Base-by-base conservation (phyloP, 53 echinoderm and acorn worm species). In the Mesocentrotus franciscanus region DNA sequence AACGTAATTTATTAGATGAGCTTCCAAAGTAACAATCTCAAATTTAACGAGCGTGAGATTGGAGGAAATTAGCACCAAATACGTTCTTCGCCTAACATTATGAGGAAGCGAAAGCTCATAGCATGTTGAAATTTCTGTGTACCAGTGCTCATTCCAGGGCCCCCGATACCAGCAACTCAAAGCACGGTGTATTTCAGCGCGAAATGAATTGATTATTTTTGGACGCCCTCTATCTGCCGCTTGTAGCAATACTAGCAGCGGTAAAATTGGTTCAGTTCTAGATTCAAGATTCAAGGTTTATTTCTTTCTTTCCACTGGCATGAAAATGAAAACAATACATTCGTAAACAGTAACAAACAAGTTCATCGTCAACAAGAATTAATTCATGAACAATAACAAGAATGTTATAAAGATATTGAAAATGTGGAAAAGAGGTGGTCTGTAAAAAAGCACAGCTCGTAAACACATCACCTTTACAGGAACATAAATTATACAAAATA, bases 141-240 rank as follows among this genome's bases (percentile, higher is more conserved):
- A 10, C 78, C 10, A 11, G 18, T 81, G 42, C 81, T 39, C 29
- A 36, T 81, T 81, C 81, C 81, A 11, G 81, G 81, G 81, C 81
- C 36, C 81, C 81, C 81, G 39, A 42, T 81, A 81, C 81, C 81
- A 81, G 81, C 81, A 81, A 36, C 42, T 81, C 81, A 39, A 81
- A 79, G 36, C 79, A 36, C 76, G 33, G 30, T 30, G 64, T 32
- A 32, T 76, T 76, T 76, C 76, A 76, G 81, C 81, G 81, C 81
- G 81, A 81, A 81, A 81, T 36, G 36, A 81, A 81, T 81, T 42
- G 81, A 18, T 81, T 81, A n/a, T 39, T 49, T 81, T 18, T 5
- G 8, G 9, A 81, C 81, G 81, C 81, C 81, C 81, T 81, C 81
- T 81, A 81, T 81, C 42, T 39, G 9, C 39, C 18, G 81, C 42